Evolutionary conservation across 1,140 invertebrate species (phyloP).

Genomic region (Brachionus calyciflorus): DNA sequence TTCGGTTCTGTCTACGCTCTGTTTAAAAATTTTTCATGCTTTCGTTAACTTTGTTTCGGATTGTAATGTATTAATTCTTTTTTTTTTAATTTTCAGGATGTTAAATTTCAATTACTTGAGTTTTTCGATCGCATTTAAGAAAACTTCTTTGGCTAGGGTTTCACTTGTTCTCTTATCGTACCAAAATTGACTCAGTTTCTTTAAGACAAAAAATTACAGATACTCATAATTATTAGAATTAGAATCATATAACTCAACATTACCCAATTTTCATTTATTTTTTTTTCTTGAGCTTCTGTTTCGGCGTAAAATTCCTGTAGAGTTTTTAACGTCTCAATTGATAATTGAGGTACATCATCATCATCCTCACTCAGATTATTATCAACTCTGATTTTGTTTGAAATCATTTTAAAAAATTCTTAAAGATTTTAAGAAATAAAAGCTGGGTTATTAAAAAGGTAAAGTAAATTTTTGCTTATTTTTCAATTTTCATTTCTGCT

Average conservation of each 20-base stretch:
- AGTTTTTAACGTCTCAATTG: constrained; percentile 71
- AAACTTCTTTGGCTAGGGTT: constrained; percentile 68
- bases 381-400: background rate
- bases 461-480: too few species aligned
- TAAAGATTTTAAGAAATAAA: background rate
- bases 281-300: constrained; percentile 64
- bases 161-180: constrained; percentile 76
- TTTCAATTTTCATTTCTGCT: too few species aligned
- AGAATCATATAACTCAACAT: too few species aligned
- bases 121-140: constrained; percentile 61
- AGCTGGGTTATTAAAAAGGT: too few species aligned
- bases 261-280: constrained; percentile 57
- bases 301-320: constrained; percentile 78
- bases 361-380: constrained; percentile 61
- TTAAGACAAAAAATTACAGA: constrained; percentile 66
- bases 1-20: too few species aligned
- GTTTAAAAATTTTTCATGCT: too few species aligned
- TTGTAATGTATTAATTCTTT: too few species aligned
- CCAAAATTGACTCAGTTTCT: constrained; percentile 97
- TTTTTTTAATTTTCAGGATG: too few species aligned
- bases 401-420: background rate
- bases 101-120: constrained; percentile 60
- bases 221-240: constrained; percentile 50
- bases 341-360: constrained; percentile 70
- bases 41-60: too few species aligned